phyloP scores from a whole-genome alignment of 2,888 invertebrate species.

The Siphlonurus alternatus region DNA sequence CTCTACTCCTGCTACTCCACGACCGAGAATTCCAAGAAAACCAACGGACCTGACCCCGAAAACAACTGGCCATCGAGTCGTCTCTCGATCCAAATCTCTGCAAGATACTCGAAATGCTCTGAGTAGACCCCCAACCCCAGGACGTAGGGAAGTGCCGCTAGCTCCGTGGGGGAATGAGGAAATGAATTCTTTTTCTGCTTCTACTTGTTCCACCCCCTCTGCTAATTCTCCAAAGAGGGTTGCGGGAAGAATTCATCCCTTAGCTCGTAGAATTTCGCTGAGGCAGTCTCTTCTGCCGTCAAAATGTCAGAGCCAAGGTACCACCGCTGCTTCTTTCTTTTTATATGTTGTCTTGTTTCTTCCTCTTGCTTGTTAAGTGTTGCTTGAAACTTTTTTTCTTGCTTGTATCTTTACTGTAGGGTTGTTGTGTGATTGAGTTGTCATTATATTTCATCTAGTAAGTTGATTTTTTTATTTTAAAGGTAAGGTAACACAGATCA shows the following conservation, averaged over 20 bases:
- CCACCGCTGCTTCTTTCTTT: conserved; percentile 7
- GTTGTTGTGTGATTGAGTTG: too few relatives aligned
- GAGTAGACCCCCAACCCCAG: not conserved
- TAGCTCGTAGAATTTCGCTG: conserved; percentile 35
- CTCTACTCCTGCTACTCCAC: not conserved
- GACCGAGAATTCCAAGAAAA: not conserved
- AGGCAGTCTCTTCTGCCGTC: conserved; percentile 32
- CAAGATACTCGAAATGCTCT: conserved; percentile 29
- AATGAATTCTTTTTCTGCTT: conserved; percentile 23
- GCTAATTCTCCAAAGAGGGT: conserved; percentile 44
- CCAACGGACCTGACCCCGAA: not conserved
- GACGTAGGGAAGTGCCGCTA: not conserved
- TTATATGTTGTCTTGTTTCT: conserved; percentile 4
- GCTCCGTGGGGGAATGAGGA: not conserved
- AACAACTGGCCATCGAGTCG: conserved; percentile 16
- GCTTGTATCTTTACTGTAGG: not conserved
- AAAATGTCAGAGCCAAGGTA: conserved; percentile 31
- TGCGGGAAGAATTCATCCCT: conserved; percentile 16
- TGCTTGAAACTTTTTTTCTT: conserved; percentile 3
- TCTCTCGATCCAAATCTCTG: conserved; percentile 28
- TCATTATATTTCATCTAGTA: too few relatives aligned
- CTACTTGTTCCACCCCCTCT: conserved; percentile 37
- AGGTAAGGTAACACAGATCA: too few relatives aligned
- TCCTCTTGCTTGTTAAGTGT: not conserved
- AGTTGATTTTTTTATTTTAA: too few relatives aligned